Base-by-base conservation (phyloP, 2,797 vertebrate species). In the Trachurus trachurus region DNA sequence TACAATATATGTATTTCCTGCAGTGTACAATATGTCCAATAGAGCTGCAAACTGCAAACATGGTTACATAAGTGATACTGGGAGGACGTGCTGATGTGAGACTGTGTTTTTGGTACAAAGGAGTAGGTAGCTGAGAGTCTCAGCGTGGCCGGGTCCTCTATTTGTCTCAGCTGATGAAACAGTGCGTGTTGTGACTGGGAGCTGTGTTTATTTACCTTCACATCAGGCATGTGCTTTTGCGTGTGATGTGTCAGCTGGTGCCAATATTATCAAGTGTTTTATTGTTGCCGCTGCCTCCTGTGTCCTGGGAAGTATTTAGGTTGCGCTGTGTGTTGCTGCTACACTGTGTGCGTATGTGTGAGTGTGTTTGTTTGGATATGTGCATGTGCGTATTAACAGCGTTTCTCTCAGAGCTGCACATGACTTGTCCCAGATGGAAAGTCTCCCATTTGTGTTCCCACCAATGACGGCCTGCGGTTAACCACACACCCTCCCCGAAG, bases 401-500 rank as follows among this genome's bases (percentile, higher is more conserved):
- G 62, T 85, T 71, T 66, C 45, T 5, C 1, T 78, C 65, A 52
- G 73, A 77, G 69, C 37, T 11, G 29, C 88, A 70, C 84, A 83
- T 92, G 90, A 84, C 81, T 68, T 74, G 13, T 45, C 58, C 70
- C 67, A 71, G 66, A 80, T 80, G 84, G 84, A 88, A 89, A 75
- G 49, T 72, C 45, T 61, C 58, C 77, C 65, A 75, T 70, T 68
- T 65, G 2, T n/a, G 42, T 63, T 66, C 87, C 76, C 45, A 82
- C 94, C 95, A 94, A 95, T 95, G 74, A 78, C 13, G 31, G 59
- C 21, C 16, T 6, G 59, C 4, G 9, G 22, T 58, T 71, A 47
- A 26, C 44, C 59, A 66, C 94, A 95, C 93, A 78, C 95, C 93
- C 93, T 87, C 83, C 45, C 17, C 11, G 5, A 60, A 34, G 76